phyloP scores from a whole-genome alignment of 2,888 invertebrate genomes.

The Eupithecia subfuscata region DNA sequence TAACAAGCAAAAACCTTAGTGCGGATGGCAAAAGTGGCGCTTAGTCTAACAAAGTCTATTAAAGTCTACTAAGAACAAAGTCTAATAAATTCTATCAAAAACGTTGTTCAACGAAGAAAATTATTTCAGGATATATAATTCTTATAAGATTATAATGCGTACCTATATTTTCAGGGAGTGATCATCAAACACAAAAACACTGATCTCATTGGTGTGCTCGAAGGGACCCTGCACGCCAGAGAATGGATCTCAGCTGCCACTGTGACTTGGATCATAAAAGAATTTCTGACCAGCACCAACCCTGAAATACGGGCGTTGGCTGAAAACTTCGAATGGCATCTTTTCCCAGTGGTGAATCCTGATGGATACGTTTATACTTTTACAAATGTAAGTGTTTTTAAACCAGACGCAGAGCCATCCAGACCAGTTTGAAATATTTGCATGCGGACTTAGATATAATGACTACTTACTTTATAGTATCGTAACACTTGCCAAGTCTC shows the following conservation, averaged over 20 bases:
- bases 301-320: constrained; percentile 82
- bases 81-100: too few species aligned
- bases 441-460: not conserved
- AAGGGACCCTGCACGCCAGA: constrained; percentile 87
- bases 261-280: constrained; percentile 87
- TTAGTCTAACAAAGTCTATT: too few species aligned
- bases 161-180: constrained; percentile 66
- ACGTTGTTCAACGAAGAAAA: too few species aligned
- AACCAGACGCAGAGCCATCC: too few species aligned
- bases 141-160: not conserved
- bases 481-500: not conserved
- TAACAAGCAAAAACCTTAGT: too few species aligned
- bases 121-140: too few species aligned
- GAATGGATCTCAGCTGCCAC: constrained; percentile 89
- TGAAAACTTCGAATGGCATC: constrained; percentile 89
- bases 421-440: not conserved
- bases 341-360: constrained; percentile 89
- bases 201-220: constrained; percentile 80
- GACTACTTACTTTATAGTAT: not conserved
- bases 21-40: too few species aligned
- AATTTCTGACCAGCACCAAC: constrained; percentile 85
- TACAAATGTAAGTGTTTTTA: constrained; percentile 77
- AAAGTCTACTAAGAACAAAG: too few species aligned
- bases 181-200: constrained; percentile 71
- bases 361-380: constrained; percentile 90